Conservation (phyloP, 2,797 vertebrate species). For the Spatula clypeata region DNA sequence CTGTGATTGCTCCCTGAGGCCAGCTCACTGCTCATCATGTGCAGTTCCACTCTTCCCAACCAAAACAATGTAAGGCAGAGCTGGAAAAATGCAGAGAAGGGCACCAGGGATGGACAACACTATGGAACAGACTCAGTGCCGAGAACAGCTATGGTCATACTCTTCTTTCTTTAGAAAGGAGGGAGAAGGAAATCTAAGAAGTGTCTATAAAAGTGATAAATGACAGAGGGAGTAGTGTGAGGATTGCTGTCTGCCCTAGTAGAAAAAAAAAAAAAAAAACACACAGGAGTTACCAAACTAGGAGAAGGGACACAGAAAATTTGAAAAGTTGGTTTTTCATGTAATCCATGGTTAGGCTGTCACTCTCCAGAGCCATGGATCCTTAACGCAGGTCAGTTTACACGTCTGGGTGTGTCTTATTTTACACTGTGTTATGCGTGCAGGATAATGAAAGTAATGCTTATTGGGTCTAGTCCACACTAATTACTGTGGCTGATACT, state of each 20-base stretch:
- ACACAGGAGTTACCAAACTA: neutral
- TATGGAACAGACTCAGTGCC: neutral
- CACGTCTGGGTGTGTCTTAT: accelerated
- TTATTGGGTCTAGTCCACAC: neutral
- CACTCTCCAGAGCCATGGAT: neutral
- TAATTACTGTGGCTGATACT: neutral
- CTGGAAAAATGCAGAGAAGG: neutral
- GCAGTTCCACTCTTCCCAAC: accelerated
- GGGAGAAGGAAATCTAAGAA: neutral
- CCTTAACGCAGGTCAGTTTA: neutral
- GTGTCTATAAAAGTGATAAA: neutral
- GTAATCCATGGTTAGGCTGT: neutral
- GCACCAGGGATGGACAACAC: neutral
- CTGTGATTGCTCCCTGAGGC: neutral
- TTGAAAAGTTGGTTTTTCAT: neutral
- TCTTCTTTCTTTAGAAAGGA: neutral
- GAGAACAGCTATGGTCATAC: neutral
- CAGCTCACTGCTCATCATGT: neutral
- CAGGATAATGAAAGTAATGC: neutral
- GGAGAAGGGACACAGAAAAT: neutral
- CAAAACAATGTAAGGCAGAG: neutral
- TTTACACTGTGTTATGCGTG: neutral
- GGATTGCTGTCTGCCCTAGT: neutral
- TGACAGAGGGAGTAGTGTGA: neutral
- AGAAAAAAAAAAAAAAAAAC: neutral